These are phyloP conservation scores for Trachemys scripta DNA, from an alignment of 2,113 vertebrate species.

Conservation along the genomic window DNA sequence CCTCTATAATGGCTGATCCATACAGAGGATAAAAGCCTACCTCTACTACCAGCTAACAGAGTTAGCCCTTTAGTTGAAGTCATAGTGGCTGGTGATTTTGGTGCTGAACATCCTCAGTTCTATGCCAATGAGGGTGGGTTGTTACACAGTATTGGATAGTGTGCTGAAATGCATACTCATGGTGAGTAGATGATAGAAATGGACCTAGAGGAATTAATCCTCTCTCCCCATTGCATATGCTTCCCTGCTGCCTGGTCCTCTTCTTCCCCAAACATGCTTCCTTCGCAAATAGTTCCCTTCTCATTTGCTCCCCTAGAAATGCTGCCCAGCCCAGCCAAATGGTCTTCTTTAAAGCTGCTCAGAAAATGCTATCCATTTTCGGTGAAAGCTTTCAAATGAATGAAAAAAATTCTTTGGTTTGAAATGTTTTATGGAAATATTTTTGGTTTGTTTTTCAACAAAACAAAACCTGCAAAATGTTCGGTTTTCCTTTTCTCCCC, in stretches of 20 bases:
- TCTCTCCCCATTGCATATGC: background rate
- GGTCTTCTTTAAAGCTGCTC: background rate
- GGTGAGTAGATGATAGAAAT: background rate
- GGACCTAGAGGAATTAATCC: rapidly evolving
- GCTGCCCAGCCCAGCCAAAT: rapidly evolving
- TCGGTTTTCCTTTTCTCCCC: background rate
- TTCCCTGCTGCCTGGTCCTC: background rate
- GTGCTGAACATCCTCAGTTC: background rate
- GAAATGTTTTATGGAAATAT: background rate
- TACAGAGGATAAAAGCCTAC: background rate
- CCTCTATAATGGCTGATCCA: background rate
- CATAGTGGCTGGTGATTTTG: background rate
- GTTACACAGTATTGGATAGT: background rate
- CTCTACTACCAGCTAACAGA: background rate
- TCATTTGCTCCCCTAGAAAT: background rate
- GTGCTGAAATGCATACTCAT: background rate
- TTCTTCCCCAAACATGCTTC: background rate
- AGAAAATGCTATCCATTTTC: background rate
- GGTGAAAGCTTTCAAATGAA: background rate
- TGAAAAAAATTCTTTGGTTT: rapidly evolving
- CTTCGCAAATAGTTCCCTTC: background rate
- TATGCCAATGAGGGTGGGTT: rapidly evolving
- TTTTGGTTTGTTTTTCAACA: background rate
- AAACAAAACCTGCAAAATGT: background rate
- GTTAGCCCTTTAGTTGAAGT: background rate